Percentiles rank a stretch among this genome's conserved stretches.
Evolutionary conservation across 35 echinoderm and acorn worm species (phyloP).

Genomic region (Hemicentrotus pulcherrimus): DNA sequence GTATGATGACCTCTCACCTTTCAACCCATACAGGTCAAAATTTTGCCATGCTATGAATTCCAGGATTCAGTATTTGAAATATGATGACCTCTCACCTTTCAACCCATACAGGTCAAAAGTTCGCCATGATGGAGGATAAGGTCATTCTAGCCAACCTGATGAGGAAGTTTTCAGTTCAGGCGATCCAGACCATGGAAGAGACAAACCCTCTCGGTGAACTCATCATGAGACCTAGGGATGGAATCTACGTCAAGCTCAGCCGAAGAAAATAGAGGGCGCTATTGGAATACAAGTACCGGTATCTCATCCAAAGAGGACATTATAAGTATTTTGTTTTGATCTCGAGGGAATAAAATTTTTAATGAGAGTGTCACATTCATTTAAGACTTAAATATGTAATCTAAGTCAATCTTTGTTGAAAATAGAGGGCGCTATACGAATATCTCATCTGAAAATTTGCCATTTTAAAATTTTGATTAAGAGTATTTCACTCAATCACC

Average conservation of each 20-base stretch:
- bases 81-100: neutral
- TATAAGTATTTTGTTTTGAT: too few species aligned
- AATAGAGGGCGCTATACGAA: too few species aligned
- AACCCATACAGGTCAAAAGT: constrained; percentile 80
- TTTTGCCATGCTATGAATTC: constrained; percentile 80
- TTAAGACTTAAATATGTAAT: too few species aligned
- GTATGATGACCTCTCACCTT: neutral
- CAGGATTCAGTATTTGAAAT: too few species aligned
- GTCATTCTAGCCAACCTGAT: constrained; percentile 74
- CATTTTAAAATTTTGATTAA: too few species aligned
- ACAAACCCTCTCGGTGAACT: constrained; percentile 73
- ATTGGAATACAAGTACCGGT: too few species aligned
- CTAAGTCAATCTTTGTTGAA: too few species aligned
- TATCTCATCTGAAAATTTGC: too few species aligned
- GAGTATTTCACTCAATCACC: too few species aligned
- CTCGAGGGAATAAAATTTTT: too few species aligned
- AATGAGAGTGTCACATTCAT: too few species aligned
- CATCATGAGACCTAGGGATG: constrained; percentile 57
- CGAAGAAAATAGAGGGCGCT: constrained; percentile 25
- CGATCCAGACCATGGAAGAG: constrained; percentile 71
- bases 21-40: constrained; percentile 74
- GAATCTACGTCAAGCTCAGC: constrained; percentile 70
- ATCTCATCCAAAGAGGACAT: too few species aligned
- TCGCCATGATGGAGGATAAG: constrained; percentile 97
- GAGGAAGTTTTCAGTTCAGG: constrained; percentile 65